phyloP scores from a whole-genome alignment of 2,797 vertebrate genomes.

The Sphenodon punctatus region DNA sequence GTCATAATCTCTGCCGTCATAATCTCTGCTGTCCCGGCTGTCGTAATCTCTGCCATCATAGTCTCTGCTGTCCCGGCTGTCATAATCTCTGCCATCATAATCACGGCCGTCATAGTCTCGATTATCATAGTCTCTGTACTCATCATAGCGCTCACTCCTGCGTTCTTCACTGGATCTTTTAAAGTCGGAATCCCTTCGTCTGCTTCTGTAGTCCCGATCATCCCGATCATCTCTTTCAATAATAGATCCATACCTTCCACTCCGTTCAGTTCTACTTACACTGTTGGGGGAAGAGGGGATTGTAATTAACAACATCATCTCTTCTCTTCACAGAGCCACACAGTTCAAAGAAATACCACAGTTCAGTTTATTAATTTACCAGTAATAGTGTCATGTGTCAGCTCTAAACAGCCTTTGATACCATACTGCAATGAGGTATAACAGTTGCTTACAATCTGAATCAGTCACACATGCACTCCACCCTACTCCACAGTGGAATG shows the following conservation, averaged over 20 bases:
- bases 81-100: slow-evolving; percentile 34
- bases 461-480: not conserved
- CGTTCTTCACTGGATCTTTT: slow-evolving; percentile 90
- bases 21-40: slow-evolving; percentile 36
- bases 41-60: slow-evolving; percentile 44
- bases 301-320: not conserved
- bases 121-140: slow-evolving; percentile 89
- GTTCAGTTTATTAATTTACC: not conserved
- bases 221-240: slow-evolving; percentile 89
- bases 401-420: not conserved
- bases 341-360: not conserved
- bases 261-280: slow-evolving; percentile 93
- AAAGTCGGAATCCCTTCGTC: slow-evolving; percentile 88
- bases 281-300: slow-evolving; percentile 69
- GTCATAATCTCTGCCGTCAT: slow-evolving; percentile 45
- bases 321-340: not conserved
- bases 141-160: slow-evolving; percentile 89
- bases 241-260: slow-evolving; percentile 93
- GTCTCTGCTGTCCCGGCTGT: slow-evolving; percentile 17
- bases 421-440: not conserved
- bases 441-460: not conserved
- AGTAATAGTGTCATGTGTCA: not conserved
- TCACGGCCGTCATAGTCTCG: slow-evolving; percentile 77
- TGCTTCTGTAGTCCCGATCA: slow-evolving; percentile 83
- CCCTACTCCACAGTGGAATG: not conserved